Percentiles rank a stretch among this genome's conserved stretches.
Conservation (phyloP, 2,113 vertebrate species). For the Oophaga pumilio region DNA sequence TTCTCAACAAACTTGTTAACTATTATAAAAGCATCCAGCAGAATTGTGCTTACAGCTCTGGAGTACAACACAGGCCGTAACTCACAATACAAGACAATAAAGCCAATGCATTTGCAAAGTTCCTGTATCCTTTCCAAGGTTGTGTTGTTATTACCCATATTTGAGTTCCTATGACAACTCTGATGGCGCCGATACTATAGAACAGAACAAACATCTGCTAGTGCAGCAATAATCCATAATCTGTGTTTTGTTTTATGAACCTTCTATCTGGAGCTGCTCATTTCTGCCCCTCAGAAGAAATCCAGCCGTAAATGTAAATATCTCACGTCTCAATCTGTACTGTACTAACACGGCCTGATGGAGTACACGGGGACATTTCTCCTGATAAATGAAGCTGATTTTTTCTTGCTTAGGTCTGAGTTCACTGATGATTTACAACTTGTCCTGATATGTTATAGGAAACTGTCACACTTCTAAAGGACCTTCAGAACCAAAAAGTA, state of each 20-base stretch:
- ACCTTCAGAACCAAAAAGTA: background rate
- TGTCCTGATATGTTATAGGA: constrained; percentile 15
- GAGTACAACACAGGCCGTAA: too few species aligned
- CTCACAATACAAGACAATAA: too few species aligned
- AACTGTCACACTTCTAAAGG: constrained; percentile 4
- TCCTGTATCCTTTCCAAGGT: background rate
- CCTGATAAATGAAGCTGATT: constrained; percentile 16
- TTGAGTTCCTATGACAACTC: background rate
- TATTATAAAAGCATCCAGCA: too few species aligned
- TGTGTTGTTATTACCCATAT: background rate
- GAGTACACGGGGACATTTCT: background rate
- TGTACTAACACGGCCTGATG: background rate
- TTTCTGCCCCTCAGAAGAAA: background rate
- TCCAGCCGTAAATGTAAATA: constrained; percentile 14
- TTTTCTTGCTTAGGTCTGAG: constrained; percentile 26
- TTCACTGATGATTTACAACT: constrained; percentile 21
- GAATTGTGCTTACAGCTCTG: too few species aligned
- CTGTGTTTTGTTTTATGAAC: constrained; percentile 3
- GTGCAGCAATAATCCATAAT: background rate
- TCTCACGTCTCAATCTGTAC: constrained; percentile 2
- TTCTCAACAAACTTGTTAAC: too few species aligned
- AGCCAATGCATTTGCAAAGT: background rate
- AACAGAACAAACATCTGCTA: background rate
- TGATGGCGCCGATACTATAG: background rate
- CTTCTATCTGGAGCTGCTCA: constrained; percentile 21